phyloP scores from a whole-genome alignment of 2,113 vertebrate species.

The Tenrec ecaudatus region DNA sequence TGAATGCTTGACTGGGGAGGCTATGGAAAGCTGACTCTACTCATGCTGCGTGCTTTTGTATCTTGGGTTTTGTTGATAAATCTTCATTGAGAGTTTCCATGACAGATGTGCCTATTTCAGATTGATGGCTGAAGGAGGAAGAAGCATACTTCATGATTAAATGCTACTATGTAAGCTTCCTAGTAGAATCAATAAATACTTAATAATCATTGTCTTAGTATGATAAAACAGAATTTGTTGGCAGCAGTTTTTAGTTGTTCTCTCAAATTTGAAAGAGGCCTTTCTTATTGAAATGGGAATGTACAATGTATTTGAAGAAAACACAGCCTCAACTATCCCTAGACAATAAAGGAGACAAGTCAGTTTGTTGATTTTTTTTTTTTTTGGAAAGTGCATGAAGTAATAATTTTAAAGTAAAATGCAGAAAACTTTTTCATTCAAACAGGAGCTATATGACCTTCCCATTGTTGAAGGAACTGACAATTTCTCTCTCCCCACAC shows the following conservation, averaged over 20 bases:
- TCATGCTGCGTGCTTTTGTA: background rate
- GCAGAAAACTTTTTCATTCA: background rate
- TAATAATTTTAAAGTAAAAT: background rate
- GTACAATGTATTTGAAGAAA: conserved; percentile 7
- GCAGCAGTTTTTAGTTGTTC: background rate
- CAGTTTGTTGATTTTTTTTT: background rate
- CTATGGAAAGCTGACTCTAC: background rate
- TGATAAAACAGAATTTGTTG: conserved; percentile 32
- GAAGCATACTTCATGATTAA: conserved; percentile 25
- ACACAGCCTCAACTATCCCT: background rate
- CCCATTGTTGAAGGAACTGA: background rate
- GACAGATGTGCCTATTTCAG: conserved; percentile 30
- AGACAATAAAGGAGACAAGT: background rate
- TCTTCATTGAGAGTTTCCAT: background rate
- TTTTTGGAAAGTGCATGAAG: background rate
- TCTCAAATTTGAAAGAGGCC: conserved; percentile 1
- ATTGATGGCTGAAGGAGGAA: background rate
- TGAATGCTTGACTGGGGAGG: background rate
- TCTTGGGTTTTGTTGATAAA: conserved; percentile 44
- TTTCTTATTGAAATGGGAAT: background rate
- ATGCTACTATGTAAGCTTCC: background rate
- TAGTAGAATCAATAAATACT: background rate
- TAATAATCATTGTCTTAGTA: background rate
- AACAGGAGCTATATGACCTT: background rate
- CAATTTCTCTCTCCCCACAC: background rate